A percentile compares a stretch with the other conserved stretches of the same genome.
These are phyloP conservation scores for Grammomys dolichurus DNA, from an alignment of 2,113 vertebrate genomes.

Conservation along the genomic window DNA sequence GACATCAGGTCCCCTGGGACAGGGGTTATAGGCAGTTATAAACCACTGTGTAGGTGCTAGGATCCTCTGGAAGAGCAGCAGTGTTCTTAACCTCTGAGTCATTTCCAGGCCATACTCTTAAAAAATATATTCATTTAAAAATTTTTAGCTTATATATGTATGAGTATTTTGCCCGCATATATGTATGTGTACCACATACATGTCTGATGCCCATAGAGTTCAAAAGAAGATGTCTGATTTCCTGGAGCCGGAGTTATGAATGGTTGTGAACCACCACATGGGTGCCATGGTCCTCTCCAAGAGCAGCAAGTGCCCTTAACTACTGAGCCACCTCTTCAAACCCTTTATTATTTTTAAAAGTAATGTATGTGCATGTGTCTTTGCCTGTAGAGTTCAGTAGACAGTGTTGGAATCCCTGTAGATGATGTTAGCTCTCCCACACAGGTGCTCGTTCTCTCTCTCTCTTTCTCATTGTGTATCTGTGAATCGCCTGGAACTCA, in stretches of 20 bases:
- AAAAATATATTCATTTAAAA: not conserved
- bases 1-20: not conserved
- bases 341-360: not conserved
- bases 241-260: not conserved
- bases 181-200: not conserved
- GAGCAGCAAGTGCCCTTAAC: not conserved
- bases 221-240: not conserved
- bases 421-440: not conserved
- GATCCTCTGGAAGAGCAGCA: not conserved
- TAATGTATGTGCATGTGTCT: not conserved
- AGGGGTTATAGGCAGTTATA: not conserved
- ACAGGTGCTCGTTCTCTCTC: not conserved
- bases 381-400: not conserved
- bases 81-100: not conserved
- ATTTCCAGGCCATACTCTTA: not conserved
- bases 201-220: not conserved
- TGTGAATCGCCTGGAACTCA: not conserved
- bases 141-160: not conserved
- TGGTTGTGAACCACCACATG: not conserved
- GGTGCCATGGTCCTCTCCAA: not conserved
- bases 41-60: not conserved
- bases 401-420: not conserved
- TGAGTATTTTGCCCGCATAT: not conserved
- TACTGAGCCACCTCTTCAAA: not conserved
- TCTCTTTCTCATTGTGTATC: not conserved